These are phyloP conservation scores for Lanistes nyassanus DNA, from an alignment of 1,140 invertebrate species.

Conservation along the genomic window DNA sequence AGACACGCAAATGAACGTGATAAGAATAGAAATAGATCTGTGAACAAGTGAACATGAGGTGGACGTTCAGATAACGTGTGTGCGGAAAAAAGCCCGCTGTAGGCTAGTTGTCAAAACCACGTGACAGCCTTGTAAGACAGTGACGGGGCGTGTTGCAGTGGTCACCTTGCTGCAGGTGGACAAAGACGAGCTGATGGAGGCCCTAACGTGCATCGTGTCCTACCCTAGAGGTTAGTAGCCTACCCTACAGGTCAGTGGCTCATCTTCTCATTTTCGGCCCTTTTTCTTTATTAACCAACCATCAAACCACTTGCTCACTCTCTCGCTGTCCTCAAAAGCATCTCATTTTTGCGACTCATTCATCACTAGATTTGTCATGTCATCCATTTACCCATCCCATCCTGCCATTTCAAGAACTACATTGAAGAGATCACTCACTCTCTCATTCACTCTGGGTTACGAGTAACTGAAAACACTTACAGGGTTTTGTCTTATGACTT, in stretches of 20 bases:
- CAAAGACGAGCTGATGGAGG: constrained; percentile 41
- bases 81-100: too few species aligned
- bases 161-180: constrained; percentile 40
- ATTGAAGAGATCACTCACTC: neutral
- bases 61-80: too few species aligned
- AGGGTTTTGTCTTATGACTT: too few species aligned
- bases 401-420: too few species aligned
- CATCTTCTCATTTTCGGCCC: neutral
- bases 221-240: constrained; percentile 46
- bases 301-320: neutral
- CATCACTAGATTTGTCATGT: too few species aligned
- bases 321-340: neutral
- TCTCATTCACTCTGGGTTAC: constrained; percentile 2
- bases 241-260: neutral
- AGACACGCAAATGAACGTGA: too few species aligned
- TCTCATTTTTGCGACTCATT: too few species aligned
- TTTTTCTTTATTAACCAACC: neutral
- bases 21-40: too few species aligned
- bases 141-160: constrained; percentile 17
- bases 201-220: constrained; percentile 40
- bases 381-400: too few species aligned
- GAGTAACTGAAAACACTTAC: neutral
- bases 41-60: too few species aligned
- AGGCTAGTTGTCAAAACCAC: too few species aligned
- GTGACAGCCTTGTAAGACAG: too few species aligned